Percentiles rank a stretch among this genome's conserved stretches.
These are phyloP conservation scores for Limonius californicus DNA, from an alignment of 1,140 invertebrate genomes.

Conservation along the genomic window DNA sequence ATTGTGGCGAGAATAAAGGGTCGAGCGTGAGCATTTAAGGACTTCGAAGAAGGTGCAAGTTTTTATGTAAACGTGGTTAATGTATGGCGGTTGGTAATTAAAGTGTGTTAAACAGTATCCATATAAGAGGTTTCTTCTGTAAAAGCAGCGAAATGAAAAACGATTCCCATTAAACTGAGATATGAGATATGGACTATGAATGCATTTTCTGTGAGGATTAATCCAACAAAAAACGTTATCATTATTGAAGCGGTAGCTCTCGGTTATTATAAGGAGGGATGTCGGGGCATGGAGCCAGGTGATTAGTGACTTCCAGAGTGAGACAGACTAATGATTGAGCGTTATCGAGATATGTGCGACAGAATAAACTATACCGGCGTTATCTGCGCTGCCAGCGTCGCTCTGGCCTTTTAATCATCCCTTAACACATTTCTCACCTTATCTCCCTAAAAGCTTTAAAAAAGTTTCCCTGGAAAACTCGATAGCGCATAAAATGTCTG, in stretches of 20 bases:
- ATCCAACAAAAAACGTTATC: conserved; percentile 43
- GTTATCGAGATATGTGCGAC: conserved; percentile 39
- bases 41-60: too few species aligned
- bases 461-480: conserved; percentile 33
- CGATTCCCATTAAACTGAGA: conserved; percentile 41
- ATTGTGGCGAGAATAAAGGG: too few species aligned
- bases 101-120: conserved; percentile 1
- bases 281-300: conserved; percentile 30
- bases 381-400: conserved; percentile 39
- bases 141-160: conserved; percentile 40
- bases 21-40: too few species aligned
- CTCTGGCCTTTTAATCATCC: conserved; percentile 42
- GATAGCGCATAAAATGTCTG: conserved; percentile 35
- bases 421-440: conserved; percentile 45
- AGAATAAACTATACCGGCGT: conserved; percentile 38
- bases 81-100: neutral
- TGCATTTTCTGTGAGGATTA: conserved; percentile 46
- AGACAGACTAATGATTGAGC: conserved; percentile 41
- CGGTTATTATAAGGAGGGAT: conserved; percentile 21
- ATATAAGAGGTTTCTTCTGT: conserved; percentile 30
- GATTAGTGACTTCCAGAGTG: conserved; percentile 38
- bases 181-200: conserved; percentile 45
- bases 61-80: too few species aligned
- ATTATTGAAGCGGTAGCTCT: conserved; percentile 33
- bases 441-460: conserved; percentile 34